phyloP scores from a whole-genome alignment of 2,113 vertebrate genomes.

The Aplodontia rufa region DNA sequence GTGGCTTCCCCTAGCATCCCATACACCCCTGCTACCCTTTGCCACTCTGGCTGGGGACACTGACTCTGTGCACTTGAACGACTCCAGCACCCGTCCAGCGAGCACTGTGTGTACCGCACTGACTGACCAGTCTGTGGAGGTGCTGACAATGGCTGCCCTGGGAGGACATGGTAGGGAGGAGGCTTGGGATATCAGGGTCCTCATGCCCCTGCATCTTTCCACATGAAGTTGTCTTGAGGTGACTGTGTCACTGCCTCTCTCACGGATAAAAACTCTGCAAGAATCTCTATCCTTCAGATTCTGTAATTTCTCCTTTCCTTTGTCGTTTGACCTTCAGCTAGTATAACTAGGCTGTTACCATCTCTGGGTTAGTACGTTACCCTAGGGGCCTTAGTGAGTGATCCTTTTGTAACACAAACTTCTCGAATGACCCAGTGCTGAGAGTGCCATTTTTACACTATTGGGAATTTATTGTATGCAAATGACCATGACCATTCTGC shows the following conservation, averaged over 20 bases:
- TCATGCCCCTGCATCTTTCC: background rate
- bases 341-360: background rate
- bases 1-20: background rate
- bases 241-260: background rate
- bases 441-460: background rate
- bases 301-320: background rate
- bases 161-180: background rate
- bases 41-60: background rate
- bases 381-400: background rate
- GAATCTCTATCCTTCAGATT: background rate
- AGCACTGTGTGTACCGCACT: too few species aligned
- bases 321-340: background rate
- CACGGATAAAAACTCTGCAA: background rate
- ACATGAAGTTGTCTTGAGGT: background rate
- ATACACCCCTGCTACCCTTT: background rate
- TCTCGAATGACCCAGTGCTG: background rate
- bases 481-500: background rate
- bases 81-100: background rate
- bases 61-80: background rate
- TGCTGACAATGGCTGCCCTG: background rate
- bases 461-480: background rate
- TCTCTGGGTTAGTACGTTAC: background rate
- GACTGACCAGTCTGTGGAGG: too few species aligned
- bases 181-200: background rate
- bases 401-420: background rate